phyloP scores from a whole-genome alignment of 2,113 vertebrate species.

The Noturus placidus region DNA sequence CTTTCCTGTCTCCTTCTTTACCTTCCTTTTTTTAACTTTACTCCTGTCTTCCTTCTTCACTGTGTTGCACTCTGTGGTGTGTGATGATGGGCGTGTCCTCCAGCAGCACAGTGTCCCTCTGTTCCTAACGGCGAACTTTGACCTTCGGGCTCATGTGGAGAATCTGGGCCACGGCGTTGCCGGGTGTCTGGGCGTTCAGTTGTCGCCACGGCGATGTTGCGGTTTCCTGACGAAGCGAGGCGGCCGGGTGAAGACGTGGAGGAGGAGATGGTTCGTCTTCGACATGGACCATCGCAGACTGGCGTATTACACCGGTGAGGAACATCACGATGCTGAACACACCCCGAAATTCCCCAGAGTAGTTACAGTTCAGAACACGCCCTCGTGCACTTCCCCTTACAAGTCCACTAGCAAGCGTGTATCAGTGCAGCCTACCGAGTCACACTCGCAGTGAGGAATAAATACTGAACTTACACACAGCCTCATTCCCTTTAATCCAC shows the following conservation, averaged over 20 bases:
- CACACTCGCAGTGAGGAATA: not conserved
- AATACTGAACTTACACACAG: not conserved
- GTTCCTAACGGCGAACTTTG: constrained; percentile 72
- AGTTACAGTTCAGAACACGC: not conserved
- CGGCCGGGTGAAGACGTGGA: constrained; percentile 89
- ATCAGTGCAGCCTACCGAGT: not conserved
- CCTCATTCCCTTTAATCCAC: not conserved
- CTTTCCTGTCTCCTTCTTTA: not conserved
- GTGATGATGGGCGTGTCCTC: not conserved
- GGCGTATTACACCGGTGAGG: constrained; percentile 82
- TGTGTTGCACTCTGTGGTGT: not conserved
- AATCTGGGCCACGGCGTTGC: constrained; percentile 79
- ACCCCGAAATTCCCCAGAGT: not conserved
- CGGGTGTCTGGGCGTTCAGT: constrained; percentile 73
- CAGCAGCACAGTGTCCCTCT: constrained; percentile 63
- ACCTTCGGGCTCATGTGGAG: constrained; percentile 83
- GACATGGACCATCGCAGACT: constrained; percentile 81
- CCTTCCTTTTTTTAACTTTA: not conserved
- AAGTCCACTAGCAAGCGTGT: not conserved
- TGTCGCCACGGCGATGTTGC: constrained; percentile 74
- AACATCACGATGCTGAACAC: not conserved
- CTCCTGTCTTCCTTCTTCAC: not conserved
- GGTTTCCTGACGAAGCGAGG: constrained; percentile 88
- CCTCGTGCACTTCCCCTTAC: not conserved
- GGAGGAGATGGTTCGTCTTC: constrained; percentile 89